Evolutionary conservation across 2,888 invertebrate genomes (phyloP), one percentile per base, ranked within the genome.

Genomic region (Kryphioiulus occultus): DNA sequence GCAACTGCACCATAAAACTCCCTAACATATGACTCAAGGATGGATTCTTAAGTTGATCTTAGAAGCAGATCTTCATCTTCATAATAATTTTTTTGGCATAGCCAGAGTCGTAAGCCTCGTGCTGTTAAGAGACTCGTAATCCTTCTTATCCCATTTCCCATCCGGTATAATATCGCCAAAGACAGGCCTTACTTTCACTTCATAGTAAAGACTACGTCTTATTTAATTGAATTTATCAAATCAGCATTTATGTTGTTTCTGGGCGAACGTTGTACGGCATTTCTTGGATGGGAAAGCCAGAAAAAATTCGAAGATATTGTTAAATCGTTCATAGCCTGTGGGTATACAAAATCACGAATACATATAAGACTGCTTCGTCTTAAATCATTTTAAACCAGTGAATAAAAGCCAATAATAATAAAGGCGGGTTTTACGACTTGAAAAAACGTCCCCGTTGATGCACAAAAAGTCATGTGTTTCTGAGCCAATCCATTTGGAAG

Each of bases 371-470:
- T 22, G 35, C n/a, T 22, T 22, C 59, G 19, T 22, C 22, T 9
- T 22, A 59, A 59, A 59, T 59, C 59, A 59, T 59, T 59, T 59
- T 59, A 59, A 59, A 59, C n/a, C 59, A 59, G 59, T 59, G 59
- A 59, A 59, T 59, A 59, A 59, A 59, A 59, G 59, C 59, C 59
- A 59, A 59, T 59, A 59, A 59, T 59, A 59, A 59, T 59, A 59
- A 59, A 59, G 59, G 59, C 59, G 59, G 59, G 59, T 59, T 59
- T 59, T 59, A 59, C 59, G 59, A 59, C 59, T 59, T 59, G 59
- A 59, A 59, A 59, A 59, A 59, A 59, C 59, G 59, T 59, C 59
- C 59, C 59, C n/a, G 59, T 59, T 59, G 59, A 59, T 19, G 59
- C 59, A n/a, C n/a, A 59, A 59, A 59, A 59, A 59, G 59, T 59